A percentile compares a stretch with the other conserved stretches of the same genome.
These are phyloP conservation scores for Hyaena hyaena DNA, from an alignment of 2,113 vertebrate species.

Conservation along the genomic window DNA sequence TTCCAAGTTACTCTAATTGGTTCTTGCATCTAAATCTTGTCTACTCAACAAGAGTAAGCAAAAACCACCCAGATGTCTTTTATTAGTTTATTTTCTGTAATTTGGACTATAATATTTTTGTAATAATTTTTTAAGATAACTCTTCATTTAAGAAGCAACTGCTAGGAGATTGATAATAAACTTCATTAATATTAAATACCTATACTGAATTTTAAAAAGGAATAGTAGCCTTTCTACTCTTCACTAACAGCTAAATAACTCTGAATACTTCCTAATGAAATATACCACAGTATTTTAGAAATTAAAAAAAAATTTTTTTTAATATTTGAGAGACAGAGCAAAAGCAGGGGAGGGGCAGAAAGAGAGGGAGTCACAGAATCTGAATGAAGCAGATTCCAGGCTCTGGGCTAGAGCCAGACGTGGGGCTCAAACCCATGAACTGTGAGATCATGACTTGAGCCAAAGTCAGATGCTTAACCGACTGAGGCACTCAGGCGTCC, in stretches of 20 bases:
- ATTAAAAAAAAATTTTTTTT: no score
- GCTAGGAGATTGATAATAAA: background rate
- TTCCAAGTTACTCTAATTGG: background rate
- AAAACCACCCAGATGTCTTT: background rate
- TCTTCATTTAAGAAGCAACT: constrained; percentile 27
- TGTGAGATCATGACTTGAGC: no score
- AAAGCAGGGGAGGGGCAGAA: no score
- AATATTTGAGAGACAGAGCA: no score
- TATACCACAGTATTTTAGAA: background rate
- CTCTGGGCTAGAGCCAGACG: no score
- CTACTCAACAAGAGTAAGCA: background rate
- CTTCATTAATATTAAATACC: constrained; percentile 36
- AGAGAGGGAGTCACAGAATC: no score
- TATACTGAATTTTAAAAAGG: background rate
- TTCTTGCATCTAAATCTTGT: background rate
- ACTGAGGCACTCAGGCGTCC: no score
- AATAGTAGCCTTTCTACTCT: background rate
- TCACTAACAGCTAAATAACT: background rate
- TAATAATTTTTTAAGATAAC: background rate
- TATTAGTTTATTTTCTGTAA: constrained; percentile 7
- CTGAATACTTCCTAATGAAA: constrained; percentile 31
- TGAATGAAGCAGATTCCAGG: no score
- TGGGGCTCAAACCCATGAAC: no score
- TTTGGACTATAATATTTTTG: constrained; percentile 23
- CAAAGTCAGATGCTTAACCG: no score